Percentiles rank a stretch among this genome's conserved stretches.
phyloP scores from a whole-genome alignment of 2,888 invertebrate species.

The Elysia crispata region DNA sequence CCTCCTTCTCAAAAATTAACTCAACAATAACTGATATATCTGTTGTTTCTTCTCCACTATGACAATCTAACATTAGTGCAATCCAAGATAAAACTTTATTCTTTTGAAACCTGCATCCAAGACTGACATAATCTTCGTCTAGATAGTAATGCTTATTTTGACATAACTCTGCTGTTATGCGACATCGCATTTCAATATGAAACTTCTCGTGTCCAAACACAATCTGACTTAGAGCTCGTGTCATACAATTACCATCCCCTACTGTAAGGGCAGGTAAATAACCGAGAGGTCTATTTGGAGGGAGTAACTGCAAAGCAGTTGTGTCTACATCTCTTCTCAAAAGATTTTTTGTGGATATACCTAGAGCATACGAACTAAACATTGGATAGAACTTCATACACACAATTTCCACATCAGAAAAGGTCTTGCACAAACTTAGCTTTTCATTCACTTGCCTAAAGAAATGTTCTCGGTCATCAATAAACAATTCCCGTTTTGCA shows the following conservation, averaged over 20 bases:
- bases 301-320: not conserved
- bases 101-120: not conserved
- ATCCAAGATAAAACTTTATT: not conserved
- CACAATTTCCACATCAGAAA: not conserved
- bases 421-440: not conserved
- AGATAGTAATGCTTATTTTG: not conserved
- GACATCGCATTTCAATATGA: not conserved
- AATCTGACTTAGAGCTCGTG: not conserved
- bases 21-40: not conserved
- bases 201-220: not conserved
- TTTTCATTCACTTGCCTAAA: not conserved
- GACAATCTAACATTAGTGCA: conserved; percentile 10
- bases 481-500: not conserved
- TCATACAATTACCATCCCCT: conserved; percentile 26
- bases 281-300: not conserved
- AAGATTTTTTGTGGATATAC: not conserved
- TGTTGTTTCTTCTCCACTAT: conserved; percentile 6
- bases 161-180: not conserved
- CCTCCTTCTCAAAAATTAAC: conserved; percentile 14
- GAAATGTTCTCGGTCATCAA: conserved; percentile 2
- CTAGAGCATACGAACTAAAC: not conserved
- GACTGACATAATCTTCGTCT: not conserved
- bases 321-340: not conserved
- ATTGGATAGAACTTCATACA: not conserved
- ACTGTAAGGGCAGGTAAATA: conserved; percentile 14